Conservation (phyloP, 2,888 invertebrate genomes). For the Rhopalosiphum nymphaeae region DNA sequence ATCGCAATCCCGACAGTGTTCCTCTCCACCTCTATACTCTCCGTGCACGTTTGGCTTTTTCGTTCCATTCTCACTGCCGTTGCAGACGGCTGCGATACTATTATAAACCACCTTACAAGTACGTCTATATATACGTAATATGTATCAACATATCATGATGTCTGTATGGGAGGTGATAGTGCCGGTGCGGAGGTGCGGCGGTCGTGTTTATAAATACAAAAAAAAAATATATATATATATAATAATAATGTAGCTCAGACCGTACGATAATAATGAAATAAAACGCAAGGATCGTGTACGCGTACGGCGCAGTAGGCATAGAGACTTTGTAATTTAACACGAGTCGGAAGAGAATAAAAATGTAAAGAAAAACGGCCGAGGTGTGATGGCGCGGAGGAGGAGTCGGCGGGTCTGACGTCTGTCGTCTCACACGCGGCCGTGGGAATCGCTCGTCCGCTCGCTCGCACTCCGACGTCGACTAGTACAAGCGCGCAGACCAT, state of each 20-base stretch:
- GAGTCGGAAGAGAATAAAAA: background rate
- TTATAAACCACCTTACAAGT: background rate
- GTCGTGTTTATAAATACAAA: background rate
- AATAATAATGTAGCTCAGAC: background rate
- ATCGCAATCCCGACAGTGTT: background rate
- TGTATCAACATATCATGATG: background rate
- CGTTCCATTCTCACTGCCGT: background rate
- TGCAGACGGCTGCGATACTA: background rate
- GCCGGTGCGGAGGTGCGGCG: background rate
- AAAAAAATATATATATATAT: background rate
- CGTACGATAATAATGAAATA: background rate
- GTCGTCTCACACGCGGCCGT: conserved; percentile 32
- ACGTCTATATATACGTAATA: background rate
- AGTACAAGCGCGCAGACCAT: conserved; percentile 11
- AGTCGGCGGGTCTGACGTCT: conserved; percentile 1
- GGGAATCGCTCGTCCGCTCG: conserved; percentile 10
- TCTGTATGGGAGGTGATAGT: background rate
- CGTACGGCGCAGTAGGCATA: background rate
- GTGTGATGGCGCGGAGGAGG: background rate
- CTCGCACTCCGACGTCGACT: conserved; percentile 33
- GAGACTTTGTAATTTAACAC: conserved; percentile 13
- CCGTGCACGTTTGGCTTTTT: background rate
- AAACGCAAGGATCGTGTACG: background rate
- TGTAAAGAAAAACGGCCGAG: background rate
- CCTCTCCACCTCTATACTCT: background rate